Percentiles rank a stretch among this genome's conserved stretches.
Conservation (phyloP, 2,113 vertebrate species). For the Xenus cinereus region DNA sequence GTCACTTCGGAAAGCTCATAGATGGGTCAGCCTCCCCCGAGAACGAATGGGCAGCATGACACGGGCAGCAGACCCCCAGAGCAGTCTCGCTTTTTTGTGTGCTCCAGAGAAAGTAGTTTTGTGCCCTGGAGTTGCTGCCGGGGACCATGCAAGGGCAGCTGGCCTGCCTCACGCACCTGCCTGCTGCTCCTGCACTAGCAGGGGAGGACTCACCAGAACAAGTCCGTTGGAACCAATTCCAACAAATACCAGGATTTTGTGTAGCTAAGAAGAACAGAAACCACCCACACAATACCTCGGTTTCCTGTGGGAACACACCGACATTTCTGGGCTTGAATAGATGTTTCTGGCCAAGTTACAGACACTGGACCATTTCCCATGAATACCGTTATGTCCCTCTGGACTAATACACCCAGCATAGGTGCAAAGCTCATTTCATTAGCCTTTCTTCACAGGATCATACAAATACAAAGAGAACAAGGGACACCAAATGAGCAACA, state of each 20-base stretch:
- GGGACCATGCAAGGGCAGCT: background rate
- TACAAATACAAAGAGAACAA: background rate
- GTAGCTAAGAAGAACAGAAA: constrained; percentile 1
- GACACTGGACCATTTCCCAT: background rate
- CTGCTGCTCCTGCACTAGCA: background rate
- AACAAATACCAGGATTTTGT: background rate
- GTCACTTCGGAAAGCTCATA: background rate
- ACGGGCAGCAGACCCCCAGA: background rate
- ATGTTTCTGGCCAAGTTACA: background rate
- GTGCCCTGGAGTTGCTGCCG: fast-evolving
- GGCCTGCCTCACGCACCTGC: background rate
- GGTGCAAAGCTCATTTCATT: background rate
- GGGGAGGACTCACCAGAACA: background rate
- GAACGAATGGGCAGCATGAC: background rate
- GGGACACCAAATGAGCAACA: background rate
- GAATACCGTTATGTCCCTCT: background rate
- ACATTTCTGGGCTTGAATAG: constrained; percentile 20
- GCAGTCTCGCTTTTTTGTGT: background rate
- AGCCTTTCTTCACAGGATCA: background rate
- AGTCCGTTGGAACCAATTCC: background rate
- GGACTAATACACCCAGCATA: background rate
- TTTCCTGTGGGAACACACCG: constrained; percentile 19
- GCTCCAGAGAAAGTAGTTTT: background rate
- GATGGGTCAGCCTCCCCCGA: background rate
- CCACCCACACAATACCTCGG: background rate